phyloP scores from a whole-genome alignment of 2,797 vertebrate genomes.

The Lagorchestes hirsutus region DNA sequence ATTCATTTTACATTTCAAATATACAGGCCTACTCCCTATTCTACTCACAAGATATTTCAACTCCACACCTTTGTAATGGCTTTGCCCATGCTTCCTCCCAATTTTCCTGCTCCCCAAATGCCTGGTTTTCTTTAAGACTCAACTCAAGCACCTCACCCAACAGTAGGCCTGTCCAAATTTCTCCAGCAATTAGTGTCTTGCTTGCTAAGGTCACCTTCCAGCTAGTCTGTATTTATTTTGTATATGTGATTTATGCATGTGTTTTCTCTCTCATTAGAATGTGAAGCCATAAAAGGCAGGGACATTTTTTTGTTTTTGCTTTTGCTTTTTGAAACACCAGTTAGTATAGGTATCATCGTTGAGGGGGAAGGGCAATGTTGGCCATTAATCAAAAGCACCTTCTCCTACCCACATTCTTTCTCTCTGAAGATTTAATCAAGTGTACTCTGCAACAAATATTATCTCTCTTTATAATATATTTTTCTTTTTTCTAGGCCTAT shows the following conservation, averaged over 20 bases:
- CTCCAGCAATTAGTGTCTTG: neutral
- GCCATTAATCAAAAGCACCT: neutral
- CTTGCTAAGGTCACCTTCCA: neutral
- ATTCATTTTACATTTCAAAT: no score
- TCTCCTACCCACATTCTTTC: neutral
- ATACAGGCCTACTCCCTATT: neutral
- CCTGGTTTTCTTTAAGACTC: neutral
- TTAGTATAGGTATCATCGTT: neutral
- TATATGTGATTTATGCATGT: neutral
- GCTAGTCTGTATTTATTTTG: neutral
- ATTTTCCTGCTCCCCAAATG: neutral
- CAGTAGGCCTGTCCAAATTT: neutral
- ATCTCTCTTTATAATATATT: no score
- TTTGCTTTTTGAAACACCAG: neutral
- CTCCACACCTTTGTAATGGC: neutral
- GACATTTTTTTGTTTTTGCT: neutral
- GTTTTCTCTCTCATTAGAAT: neutral
- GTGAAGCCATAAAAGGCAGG: neutral
- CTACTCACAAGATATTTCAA: neutral
- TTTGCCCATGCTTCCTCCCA: neutral
- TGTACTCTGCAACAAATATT: no score
- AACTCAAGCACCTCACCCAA: neutral
- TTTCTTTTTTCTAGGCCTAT: neutral
- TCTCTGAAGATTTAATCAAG: no score
- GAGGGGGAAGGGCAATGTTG: neutral